A percentile compares a stretch with the other conserved stretches of the same genome.
These are phyloP conservation scores for Ectemnius cavifrons DNA, from an alignment of 2,888 invertebrate species.

Conservation along the genomic window DNA sequence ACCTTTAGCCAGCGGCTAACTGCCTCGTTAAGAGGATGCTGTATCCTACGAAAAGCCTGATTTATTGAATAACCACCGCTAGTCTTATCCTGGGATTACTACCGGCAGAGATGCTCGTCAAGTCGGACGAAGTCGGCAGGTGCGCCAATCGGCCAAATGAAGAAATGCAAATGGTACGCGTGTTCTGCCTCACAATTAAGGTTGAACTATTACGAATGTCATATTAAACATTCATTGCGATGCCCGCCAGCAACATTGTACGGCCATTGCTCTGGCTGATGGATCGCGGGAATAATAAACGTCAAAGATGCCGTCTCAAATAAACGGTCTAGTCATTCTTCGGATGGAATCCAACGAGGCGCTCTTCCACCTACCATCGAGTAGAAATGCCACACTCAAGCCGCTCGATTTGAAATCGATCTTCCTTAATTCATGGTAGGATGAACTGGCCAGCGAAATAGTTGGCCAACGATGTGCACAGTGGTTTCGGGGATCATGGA, in stretches of 20 bases:
- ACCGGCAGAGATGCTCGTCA: not conserved
- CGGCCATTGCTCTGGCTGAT: not conserved
- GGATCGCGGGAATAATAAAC: conserved; percentile 1
- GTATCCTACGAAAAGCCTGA: not conserved
- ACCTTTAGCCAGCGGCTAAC: not conserved
- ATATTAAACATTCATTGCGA: not conserved
- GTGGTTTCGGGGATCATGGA: too few relatives aligned
- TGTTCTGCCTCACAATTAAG: not conserved
- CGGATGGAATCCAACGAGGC: not conserved
- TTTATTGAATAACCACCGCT: conserved; percentile 6
- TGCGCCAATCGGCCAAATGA: not conserved
- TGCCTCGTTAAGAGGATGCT: not conserved
- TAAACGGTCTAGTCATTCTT: not conserved
- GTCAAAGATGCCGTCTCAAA: conserved; percentile 2
- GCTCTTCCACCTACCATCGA: conserved; percentile 1
- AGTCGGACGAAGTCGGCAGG: not conserved
- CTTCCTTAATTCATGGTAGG: too few relatives aligned
- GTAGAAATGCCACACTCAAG: not conserved
- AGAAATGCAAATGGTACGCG: not conserved
- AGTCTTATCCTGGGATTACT: not conserved
- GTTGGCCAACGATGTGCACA: too few relatives aligned
- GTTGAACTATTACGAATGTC: not conserved
- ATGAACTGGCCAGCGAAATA: too few relatives aligned
- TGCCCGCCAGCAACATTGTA: not conserved
- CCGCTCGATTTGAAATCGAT: not conserved